Evolutionary conservation across 1,140 invertebrate genomes (phyloP).

Genomic region (Dinoponera quadriceps): DNA sequence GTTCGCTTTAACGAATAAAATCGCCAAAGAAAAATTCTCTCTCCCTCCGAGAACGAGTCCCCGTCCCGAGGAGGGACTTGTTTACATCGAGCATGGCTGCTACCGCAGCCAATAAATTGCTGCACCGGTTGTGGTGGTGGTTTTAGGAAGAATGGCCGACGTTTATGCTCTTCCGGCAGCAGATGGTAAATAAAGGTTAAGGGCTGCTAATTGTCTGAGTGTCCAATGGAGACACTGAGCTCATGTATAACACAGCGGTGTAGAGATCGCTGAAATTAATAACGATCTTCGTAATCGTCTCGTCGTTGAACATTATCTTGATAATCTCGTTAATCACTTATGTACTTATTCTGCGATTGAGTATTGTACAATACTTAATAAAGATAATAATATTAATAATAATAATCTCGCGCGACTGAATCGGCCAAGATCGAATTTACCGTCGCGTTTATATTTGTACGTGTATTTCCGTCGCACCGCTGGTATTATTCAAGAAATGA

Average conservation of each 20-base stretch:
- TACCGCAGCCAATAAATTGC: conserved; percentile 23
- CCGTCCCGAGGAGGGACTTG: not conserved
- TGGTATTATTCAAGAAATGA: too few species aligned
- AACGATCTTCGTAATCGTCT: too few species aligned
- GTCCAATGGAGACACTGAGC: not conserved
- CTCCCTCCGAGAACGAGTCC: not conserved
- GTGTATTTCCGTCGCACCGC: too few species aligned
- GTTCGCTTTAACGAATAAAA: not conserved
- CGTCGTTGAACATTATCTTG: too few species aligned
- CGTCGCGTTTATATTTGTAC: too few species aligned
- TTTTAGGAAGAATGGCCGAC: conserved; percentile 47
- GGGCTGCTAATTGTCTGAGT: conserved; percentile 27
- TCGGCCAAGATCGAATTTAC: too few species aligned
- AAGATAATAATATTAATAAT: too few species aligned
- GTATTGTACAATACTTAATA: too few species aligned
- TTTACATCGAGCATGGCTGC: conserved; percentile 30
- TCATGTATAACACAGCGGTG: not conserved
- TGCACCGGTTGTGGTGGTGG: conserved; percentile 53
- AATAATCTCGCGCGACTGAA: not conserved
- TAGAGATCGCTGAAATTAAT: not conserved
- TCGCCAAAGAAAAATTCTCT: not conserved
- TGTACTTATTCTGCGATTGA: too few species aligned
- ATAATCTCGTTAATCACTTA: too few species aligned
- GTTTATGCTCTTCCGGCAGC: conserved; percentile 68
- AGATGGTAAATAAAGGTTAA: conserved; percentile 48